Conservation (phyloP, 2,888 invertebrate genomes). For the Stegana nigrithorax region DNA sequence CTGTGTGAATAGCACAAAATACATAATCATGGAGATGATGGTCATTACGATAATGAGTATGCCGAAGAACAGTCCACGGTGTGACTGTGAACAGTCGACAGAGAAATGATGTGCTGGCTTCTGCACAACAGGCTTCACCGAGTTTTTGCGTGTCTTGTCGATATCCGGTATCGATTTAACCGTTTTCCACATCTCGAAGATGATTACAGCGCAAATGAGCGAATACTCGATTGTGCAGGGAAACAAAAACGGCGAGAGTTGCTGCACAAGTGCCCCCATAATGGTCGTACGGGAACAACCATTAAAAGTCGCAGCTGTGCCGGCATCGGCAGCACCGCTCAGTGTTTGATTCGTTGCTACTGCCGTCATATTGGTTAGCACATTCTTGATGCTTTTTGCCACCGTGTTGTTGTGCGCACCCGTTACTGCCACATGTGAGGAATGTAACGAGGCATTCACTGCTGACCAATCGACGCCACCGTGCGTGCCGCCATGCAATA, state of each 20-base stretch:
- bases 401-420: constrained; percentile 28
- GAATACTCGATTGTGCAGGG: constrained; percentile 93
- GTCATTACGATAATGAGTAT: constrained; percentile 84
- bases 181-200: constrained; percentile 93
- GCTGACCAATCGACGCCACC: constrained; percentile 51
- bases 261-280: constrained; percentile 78
- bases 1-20: constrained; percentile 83
- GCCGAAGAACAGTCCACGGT: constrained; percentile 81
- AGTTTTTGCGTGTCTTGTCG: constrained; percentile 69
- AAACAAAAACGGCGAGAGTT: constrained; percentile 83
- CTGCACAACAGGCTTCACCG: constrained; percentile 58
- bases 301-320: constrained; percentile 31
- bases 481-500: constrained; percentile 31
- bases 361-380: constrained; percentile 37
- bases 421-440: constrained; percentile 18
- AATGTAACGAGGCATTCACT: constrained; percentile 47
- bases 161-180: constrained; percentile 72
- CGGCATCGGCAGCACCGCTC: constrained; percentile 60
- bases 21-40: constrained; percentile 88
- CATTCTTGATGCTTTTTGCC: too few relatives aligned
- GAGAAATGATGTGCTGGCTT: constrained; percentile 76
- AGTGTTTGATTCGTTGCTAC: constrained; percentile 61
- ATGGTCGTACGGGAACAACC: constrained; percentile 75
- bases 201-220: constrained; percentile 87
- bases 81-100: constrained; percentile 87